Percentiles rank a stretch among this genome's conserved stretches.
These are phyloP conservation scores for Aurelia sp. DNA, from an alignment of 30 jellyfish, hydroid and myxozoan species.

Conservation along the genomic window DNA sequence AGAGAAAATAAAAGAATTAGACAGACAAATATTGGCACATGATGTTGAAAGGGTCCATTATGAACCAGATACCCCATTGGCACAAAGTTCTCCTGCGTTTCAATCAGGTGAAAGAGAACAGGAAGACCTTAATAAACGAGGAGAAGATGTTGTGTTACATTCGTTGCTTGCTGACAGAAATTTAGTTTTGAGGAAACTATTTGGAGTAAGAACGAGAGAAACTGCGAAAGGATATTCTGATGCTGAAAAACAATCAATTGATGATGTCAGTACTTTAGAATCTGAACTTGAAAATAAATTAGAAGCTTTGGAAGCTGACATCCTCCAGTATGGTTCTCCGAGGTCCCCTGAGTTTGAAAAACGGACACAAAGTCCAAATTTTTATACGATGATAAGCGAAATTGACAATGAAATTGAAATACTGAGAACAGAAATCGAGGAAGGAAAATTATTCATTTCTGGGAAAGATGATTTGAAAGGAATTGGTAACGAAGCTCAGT, in stretches of 20 bases:
- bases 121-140: not conserved
- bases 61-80: not conserved
- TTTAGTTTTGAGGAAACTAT: conserved; percentile 18
- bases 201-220: conserved; percentile 24
- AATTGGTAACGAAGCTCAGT: not conserved
- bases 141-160: not conserved
- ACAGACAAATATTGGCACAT: conserved; percentile 18
- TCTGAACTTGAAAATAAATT: conserved; percentile 10
- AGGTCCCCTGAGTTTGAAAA: conserved; percentile 6
- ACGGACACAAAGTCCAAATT: conserved; percentile 48
- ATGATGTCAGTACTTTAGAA: conserved; percentile 31
- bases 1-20: conserved; percentile 7
- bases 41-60: not conserved
- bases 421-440: conserved; percentile 43
- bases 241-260: not conserved
- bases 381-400: conserved; percentile 25
- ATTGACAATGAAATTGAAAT: conserved; percentile 44
- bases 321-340: conserved; percentile 1
- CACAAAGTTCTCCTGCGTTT: conserved; percentile 26
- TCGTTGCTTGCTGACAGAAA: conserved; percentile 34
- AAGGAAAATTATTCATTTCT: conserved; percentile 16
- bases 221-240: not conserved
- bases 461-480: not conserved
- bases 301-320: not conserved
- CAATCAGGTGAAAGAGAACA: not conserved